Base-by-base conservation (phyloP, 2,113 vertebrate species). In the Sinosuthora webbiana region DNA sequence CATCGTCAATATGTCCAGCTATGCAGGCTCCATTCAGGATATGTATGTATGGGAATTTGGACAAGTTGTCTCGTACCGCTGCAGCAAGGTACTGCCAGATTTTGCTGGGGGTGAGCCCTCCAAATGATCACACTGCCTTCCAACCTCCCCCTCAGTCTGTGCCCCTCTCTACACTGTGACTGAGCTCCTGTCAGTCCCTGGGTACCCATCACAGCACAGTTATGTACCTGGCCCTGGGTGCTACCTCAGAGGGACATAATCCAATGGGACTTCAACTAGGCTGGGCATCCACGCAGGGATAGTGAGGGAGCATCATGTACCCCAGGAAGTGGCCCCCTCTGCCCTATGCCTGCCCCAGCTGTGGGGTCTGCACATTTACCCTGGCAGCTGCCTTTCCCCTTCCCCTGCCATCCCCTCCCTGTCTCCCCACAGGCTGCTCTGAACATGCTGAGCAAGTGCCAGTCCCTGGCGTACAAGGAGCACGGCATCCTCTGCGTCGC, bases 1-100 rank as follows among this genome's bases (percentile, higher is more conserved):
- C 87, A 89, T 95, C 1, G 1, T 97, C 65, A 98, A 97, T 35
- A 44, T 98, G 25, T 97, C 96, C 59, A 97, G 92, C 31, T 7
- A 3, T 8, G 56, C 31, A 0, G 95, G 91, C n/a, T 98, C 94
- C 64, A 93, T 97, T 25, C 24, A 69, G 25, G 83, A 90, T 8
- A 1, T 92, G 37, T 92, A 10, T 13, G 0, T 80, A 4, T 95
- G 83, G 79, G 2, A 85, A 1, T 13, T 7, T 1, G 33, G 13
- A 70, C 78, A 63, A 3, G 23, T 71, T 53, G 33, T 93, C 21
- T 78, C 96, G 0, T 98, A 96, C 45, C 71, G 86, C 44, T 77
- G 75, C 87, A 97, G 97, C 91, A 97, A 97, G 96, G 97, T 97
- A 90, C 25, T 18, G 45, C 24, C 16, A 4, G 5, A 3, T n/a